A percentile compares a stretch with the other conserved stretches of the same genome.
Conservation (phyloP, 2,888 invertebrate species). For the Mesorhabditis spiculigera region DNA sequence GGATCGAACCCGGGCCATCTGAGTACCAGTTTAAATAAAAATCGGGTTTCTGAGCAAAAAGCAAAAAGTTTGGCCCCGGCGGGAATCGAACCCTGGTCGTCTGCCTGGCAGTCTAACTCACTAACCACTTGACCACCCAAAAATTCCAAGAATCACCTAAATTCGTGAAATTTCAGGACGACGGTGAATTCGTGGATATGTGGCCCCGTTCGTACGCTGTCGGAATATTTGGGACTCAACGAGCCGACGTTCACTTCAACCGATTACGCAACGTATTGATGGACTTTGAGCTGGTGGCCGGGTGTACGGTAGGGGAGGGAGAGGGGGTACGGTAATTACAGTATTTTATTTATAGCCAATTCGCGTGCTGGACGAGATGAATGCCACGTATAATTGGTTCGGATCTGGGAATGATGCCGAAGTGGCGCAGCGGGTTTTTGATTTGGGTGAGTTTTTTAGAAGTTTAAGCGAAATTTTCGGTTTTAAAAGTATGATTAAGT, state of each 20-base stretch:
- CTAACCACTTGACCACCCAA: too few relatives aligned
- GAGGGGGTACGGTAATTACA: neutral
- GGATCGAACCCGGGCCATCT: too few relatives aligned
- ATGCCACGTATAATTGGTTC: constrained; percentile 95
- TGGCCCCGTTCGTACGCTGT: constrained; percentile 77
- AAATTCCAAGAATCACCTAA: too few relatives aligned
- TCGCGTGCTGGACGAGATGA: constrained; percentile 67
- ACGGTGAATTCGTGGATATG: constrained; percentile 53
- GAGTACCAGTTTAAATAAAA: too few relatives aligned
- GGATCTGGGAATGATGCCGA: constrained; percentile 71
- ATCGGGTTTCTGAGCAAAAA: too few relatives aligned
- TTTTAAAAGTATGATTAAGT: too few relatives aligned
- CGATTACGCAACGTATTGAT: constrained; percentile 73
- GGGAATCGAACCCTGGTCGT: too few relatives aligned
- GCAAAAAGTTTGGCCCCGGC: too few relatives aligned
- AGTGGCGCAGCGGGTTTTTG: constrained; percentile 70
- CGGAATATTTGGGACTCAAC: constrained; percentile 85
- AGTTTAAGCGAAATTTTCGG: neutral
- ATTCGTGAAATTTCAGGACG: constrained; percentile 10
- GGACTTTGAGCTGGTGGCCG: constrained; percentile 87
- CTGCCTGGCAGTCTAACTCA: too few relatives aligned
- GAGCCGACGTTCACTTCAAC: constrained; percentile 80
- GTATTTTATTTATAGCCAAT: neutral
- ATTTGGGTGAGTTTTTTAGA: constrained; percentile 17
- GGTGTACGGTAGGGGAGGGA: constrained; percentile 17